Evolutionary conservation across 2,888 invertebrate species (phyloP), one percentile per base, ranked within the genome.

Genomic region (Apamea monoglypha): DNA sequence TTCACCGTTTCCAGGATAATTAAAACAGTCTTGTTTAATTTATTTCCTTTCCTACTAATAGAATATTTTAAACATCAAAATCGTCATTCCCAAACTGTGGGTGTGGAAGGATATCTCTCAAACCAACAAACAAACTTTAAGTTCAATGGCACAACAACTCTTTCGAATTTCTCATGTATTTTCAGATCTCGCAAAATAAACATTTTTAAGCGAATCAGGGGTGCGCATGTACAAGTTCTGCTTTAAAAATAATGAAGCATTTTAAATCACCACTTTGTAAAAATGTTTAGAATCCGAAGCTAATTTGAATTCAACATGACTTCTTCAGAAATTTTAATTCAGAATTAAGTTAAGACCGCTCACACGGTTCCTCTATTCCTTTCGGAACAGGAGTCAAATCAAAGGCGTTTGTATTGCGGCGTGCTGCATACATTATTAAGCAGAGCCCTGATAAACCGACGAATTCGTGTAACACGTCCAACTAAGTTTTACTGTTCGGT

Each of bases 341-440:
- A 18, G n/a, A 67, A 44, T 32, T 18, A 16, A 14, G 29, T 21
- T 18, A 44, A 68, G 44, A 63, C 83, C 64, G 32, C 83, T 82
- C 81, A 73, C n/a, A 77, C 18, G 76, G 12, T 84, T 84, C 40
- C 79, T 16, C 69, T 84, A 74, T 89, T 90, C 89, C 83, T 77
- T 85, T 86, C 70, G 59, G 69, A 86, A 85, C 84, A 86, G 83
- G 84, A 93, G 91, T 92, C 92, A 93, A 95, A 94, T 94, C 94
- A 94, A 93, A 94, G 92, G 91, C 91, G 91, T 64, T 71, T 71
- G 36, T 64, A 91, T 90, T 91, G 92, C 90, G 92, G 93, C 75
- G 86, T 85, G 88, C 90, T 92, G 94, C 94, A 94, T 94, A 94
- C 93, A 94, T 94, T 94, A 94, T 94, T 92, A 92, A 93, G 90